phyloP scores from a whole-genome alignment of 2,797 vertebrate genomes.

The Phrynocephalus forsythii region DNA sequence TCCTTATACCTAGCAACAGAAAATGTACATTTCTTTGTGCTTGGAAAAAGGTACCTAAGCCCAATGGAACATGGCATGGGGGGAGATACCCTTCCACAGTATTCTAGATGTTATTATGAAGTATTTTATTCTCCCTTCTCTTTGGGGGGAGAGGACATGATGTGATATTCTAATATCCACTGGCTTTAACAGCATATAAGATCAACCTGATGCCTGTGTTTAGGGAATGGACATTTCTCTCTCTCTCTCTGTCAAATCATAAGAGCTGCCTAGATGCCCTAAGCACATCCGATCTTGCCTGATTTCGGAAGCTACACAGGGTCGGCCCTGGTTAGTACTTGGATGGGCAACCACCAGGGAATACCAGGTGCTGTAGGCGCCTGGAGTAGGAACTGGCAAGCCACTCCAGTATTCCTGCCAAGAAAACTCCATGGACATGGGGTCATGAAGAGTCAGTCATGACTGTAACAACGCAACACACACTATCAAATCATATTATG shows the following conservation, averaged over 20 bases:
- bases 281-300: too few relatives aligned
- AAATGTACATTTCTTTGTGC: not conserved
- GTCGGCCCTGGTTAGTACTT: too few relatives aligned
- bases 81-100: not conserved
- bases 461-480: too few relatives aligned
- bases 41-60: not conserved
- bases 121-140: not conserved
- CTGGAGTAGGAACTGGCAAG: too few relatives aligned
- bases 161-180: not conserved
- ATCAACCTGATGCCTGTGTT: not conserved
- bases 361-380: too few relatives aligned
- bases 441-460: too few relatives aligned
- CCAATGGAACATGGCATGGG: not conserved
- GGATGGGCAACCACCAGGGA: too few relatives aligned
- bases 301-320: too few relatives aligned
- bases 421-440: too few relatives aligned
- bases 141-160: not conserved
- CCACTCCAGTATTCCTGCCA: too few relatives aligned
- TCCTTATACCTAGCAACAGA: not conserved
- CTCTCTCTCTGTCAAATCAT: not conserved
- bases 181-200: not conserved
- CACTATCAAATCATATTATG: not conserved
- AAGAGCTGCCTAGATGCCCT: too few relatives aligned
- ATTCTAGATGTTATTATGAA: not conserved
- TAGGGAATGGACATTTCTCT: too few relatives aligned